Conservation (phyloP, 2,797 vertebrate species). For the Thamnophis elegans region DNA sequence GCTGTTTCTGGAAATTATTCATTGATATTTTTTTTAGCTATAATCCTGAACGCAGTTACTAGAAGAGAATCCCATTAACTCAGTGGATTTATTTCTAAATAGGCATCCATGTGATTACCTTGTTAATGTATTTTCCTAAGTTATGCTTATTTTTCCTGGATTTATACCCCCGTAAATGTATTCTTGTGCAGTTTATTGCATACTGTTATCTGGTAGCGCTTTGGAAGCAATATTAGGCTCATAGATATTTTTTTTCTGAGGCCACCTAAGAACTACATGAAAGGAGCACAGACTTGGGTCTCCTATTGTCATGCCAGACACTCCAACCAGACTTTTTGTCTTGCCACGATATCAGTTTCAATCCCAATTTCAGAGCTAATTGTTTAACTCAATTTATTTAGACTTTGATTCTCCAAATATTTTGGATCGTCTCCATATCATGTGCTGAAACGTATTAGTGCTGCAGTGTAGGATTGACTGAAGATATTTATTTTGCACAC, state of each 20-base stretch:
- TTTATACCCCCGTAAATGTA: background rate
- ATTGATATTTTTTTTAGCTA: background rate
- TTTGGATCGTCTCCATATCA: constrained; percentile 12
- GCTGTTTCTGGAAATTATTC: background rate
- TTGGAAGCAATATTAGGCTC: background rate
- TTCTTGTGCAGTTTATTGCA: background rate
- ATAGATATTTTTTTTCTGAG: background rate
- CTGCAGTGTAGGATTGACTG: background rate
- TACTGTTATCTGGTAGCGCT: background rate
- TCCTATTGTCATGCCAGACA: background rate
- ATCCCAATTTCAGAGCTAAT: background rate
- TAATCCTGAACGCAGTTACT: background rate
- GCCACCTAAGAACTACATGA: background rate
- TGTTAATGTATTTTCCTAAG: background rate
- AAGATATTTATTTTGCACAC: background rate
- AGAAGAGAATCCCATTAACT: background rate
- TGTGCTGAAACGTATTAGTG: background rate
- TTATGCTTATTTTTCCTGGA: background rate
- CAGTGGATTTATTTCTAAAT: background rate
- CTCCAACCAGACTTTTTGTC: background rate
- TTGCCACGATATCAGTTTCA: background rate
- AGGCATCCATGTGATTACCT: background rate
- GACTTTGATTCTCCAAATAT: constrained; percentile 22
- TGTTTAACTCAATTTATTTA: background rate
- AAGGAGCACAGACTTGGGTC: background rate